Evolutionary conservation across 2,797 vertebrate species (phyloP), one percentile per base, ranked within the genome.

Genomic region (Falco concolor): DNA sequence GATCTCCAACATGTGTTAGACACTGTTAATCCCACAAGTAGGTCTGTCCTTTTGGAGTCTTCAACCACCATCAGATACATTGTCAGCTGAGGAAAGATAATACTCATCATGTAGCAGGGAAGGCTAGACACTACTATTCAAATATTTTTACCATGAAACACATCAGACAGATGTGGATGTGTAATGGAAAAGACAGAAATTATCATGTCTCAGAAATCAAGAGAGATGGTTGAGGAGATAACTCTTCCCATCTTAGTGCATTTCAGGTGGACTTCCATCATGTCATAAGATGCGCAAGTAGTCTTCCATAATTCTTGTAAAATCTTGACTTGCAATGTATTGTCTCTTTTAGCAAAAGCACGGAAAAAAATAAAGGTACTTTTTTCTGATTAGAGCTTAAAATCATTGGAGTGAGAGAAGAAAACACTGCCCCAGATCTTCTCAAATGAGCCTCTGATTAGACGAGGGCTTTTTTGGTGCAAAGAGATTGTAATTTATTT

Each of bases 381-480:
- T 67, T 94, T 87, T 79, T 68, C 45, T 84, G 56, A 82, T 67
- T 87, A 91, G 47, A 87, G 84, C 40, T 91, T 81, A 57, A 96
- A 94, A 70, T 82, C 20, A 8, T 81, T 81, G 47, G 36, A 53
- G 23, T 64, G 40, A 59, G 90, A 80, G 59, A 28, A 90, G 42
- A n/a, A 88, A 94, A 81, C 81, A 53, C 36, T 83, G 68, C 54
- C 57, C 90, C 44, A 88, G 75, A 69, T 91, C 49, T 72, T 84
- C 60, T 86, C 84, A 87, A 67, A 84, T 90, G 42, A 96, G 52
- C 19, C 40, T 92, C 77, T 95, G 80, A 95, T 93, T 84, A 95
- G 78, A 73, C 56, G 56, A 90, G 50, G 38, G 44, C 40, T 25
- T 16, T 54, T 77, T 60, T 80, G 80, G 32, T 91, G 52, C 44